Evolutionary conservation across 1,140 invertebrate species (phyloP).

Genomic region (Lerema accius): DNA sequence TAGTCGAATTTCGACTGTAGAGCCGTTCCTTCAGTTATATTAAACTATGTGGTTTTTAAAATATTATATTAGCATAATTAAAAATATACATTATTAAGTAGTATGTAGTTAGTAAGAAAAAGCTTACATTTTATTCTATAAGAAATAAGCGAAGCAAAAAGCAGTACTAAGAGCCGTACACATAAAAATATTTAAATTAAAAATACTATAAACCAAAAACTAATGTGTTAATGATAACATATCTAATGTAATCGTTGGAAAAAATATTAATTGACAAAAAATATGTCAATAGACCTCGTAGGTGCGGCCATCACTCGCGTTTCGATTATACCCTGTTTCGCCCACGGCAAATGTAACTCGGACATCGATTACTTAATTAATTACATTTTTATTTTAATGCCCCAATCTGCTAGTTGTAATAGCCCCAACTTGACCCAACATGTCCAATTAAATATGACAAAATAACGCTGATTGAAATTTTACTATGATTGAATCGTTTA

Average conservation of each 20-base stretch:
- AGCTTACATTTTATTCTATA: too few species aligned
- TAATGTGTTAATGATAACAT: background rate
- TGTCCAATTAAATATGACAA: slow-evolving; percentile 24
- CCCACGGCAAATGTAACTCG: slow-evolving; percentile 14
- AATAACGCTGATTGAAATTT: slow-evolving; percentile 25
- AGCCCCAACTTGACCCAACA: slow-evolving; percentile 10
- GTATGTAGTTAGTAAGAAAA: too few species aligned
- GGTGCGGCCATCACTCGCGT: background rate
- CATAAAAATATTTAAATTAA: too few species aligned
- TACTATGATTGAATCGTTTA: slow-evolving; percentile 23
- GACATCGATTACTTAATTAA: slow-evolving; percentile 29
- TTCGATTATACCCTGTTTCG: slow-evolving; percentile 1
- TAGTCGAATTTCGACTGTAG: too few species aligned
- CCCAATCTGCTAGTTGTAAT: slow-evolving; percentile 18
- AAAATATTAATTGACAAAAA: slow-evolving; percentile 7
- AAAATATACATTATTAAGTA: too few species aligned
- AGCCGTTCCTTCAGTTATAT: too few species aligned
- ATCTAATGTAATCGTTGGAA: background rate
- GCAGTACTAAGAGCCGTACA: too few species aligned
- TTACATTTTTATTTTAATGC: slow-evolving; percentile 29
- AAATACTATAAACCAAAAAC: background rate
- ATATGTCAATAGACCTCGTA: slow-evolving; percentile 6
- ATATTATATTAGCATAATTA: too few species aligned
- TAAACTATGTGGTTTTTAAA: too few species aligned
- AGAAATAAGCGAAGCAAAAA: too few species aligned